Evolutionary conservation across 2,113 vertebrate species (phyloP).

Genomic region (Corythoichthys haematopterus): DNA sequence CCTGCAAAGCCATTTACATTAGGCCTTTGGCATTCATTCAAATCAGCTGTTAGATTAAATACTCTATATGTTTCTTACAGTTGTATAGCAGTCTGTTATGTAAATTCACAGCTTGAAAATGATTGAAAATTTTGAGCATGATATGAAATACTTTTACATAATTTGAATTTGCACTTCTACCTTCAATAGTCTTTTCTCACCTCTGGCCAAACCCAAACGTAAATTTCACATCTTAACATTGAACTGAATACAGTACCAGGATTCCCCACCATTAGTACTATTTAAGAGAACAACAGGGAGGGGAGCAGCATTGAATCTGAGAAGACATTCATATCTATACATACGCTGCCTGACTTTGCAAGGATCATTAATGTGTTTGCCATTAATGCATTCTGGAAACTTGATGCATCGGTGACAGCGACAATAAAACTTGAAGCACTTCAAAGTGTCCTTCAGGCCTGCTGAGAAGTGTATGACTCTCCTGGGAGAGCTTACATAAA

Average conservation of each 20-base stretch:
- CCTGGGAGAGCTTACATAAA: constrained; percentile 64
- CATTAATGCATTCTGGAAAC: constrained; percentile 17
- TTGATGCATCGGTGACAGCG: constrained; percentile 25
- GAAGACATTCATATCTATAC: constrained; percentile 11
- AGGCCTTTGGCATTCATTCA: no score
- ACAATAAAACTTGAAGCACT: constrained; percentile 19
- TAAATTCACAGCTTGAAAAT: no score
- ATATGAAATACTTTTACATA: no score
- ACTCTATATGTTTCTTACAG: no score
- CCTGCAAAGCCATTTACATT: no score
- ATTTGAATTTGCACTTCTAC: no score
- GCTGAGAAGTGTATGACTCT: constrained; percentile 49
- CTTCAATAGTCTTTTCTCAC: no score
- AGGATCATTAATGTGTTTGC: constrained; percentile 3
- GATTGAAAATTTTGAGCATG: no score
- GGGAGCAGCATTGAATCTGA: not conserved
- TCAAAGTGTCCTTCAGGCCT: constrained; percentile 24
- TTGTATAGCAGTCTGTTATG: no score
- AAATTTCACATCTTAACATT: not conserved
- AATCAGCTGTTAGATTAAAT: no score
- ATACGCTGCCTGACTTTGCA: constrained; percentile 6
- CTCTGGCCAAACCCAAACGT: no score
- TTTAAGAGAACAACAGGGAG: constrained; percentile 9
- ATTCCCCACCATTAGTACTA: not conserved
- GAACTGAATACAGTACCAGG: no score